Evolutionary conservation across 1,140 invertebrate species (phyloP).

Genomic region (Colletes gigas): DNA sequence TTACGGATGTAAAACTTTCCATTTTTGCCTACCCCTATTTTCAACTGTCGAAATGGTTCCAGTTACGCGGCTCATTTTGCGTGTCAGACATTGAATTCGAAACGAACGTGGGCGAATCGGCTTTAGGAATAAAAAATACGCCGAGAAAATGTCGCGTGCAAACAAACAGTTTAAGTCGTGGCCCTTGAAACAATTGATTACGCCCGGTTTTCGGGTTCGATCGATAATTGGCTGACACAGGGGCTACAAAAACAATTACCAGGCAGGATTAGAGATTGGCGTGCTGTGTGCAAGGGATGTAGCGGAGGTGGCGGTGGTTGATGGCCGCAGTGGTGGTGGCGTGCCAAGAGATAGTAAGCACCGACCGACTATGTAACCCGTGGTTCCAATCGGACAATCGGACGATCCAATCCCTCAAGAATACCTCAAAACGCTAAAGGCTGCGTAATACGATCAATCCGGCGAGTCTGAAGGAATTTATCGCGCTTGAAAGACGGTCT

Average conservation of each 20-base stretch:
- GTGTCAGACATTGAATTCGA: background rate
- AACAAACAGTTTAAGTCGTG: constrained; percentile 11
- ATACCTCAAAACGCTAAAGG: constrained; percentile 5
- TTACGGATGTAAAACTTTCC: no score
- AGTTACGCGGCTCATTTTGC: no score
- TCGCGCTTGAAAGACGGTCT: background rate
- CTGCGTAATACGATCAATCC: constrained; percentile 1
- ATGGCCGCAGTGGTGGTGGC: constrained; percentile 47
- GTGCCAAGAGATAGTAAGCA: constrained; percentile 62
- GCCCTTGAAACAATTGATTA: constrained; percentile 58
- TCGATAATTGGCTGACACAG: constrained; percentile 67
- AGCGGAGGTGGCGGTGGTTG: constrained; percentile 34
- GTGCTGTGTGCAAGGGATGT: constrained; percentile 33
- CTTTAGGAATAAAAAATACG: background rate
- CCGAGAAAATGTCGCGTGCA: background rate
- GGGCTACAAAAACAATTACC: constrained; percentile 69
- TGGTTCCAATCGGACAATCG: constrained; percentile 48
- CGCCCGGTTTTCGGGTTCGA: constrained; percentile 33
- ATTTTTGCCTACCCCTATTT: no score
- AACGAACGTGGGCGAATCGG: background rate
- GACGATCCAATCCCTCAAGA: constrained; percentile 12
- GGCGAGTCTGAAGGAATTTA: background rate
- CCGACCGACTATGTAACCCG: constrained; percentile 36
- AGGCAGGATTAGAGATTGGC: constrained; percentile 54
- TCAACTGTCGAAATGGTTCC: no score